Evolutionary conservation across 2,888 invertebrate genomes (phyloP), one percentile per base, ranked within the genome.

Genomic region (Lordiphosa fenestrarum): DNA sequence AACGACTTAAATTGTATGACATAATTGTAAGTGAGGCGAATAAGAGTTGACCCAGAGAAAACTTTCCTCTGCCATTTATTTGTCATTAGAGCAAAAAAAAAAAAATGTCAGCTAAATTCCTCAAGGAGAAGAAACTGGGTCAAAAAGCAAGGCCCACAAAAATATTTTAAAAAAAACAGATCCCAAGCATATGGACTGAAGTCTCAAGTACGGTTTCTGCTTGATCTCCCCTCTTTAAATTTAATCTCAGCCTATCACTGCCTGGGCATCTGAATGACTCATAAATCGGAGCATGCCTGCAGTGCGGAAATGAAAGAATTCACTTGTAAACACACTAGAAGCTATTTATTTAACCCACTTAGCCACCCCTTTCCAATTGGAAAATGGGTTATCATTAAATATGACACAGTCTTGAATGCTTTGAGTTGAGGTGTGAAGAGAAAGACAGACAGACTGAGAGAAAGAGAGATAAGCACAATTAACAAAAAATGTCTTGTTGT

Each of bases 271-370:
- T 44, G 30, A 42, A 54, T 65, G 62, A 71, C 69, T 74, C 75
- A 73, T 73, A 73, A 73, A 74, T 73, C 69, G 59, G 61, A 25
- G 25, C 51, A 57, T 55, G 30, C 9, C 30, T 10, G 30, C 30
- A 30, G 3, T 30, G 53, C 55, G 35, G 53, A 50, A 49, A 36
- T 59, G 66, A 83, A 83, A 53, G 75, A 59, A 73, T 60, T 56
- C 64, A 73, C 71, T 77, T 77, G 76, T 80, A 66, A 58, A 52
- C 66, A 60, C 64, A 61, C 49, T 61, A 54, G 60, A 46, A 55
- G 46, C 73, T 80, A 75, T 84, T 81, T 69, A 68, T 62, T 47
- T 81, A 77, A 80, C 82, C 84, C 61, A 80, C 57, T 68, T 83
- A 41, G 23, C 36, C 44, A 40, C 47, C 60, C 58, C 53, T 66